A percentile compares a stretch with the other conserved stretches of the same genome.
These are phyloP conservation scores for Brachionus koreanus DNA, from an alignment of 1,140 invertebrate genomes.

Conservation along the genomic window DNA sequence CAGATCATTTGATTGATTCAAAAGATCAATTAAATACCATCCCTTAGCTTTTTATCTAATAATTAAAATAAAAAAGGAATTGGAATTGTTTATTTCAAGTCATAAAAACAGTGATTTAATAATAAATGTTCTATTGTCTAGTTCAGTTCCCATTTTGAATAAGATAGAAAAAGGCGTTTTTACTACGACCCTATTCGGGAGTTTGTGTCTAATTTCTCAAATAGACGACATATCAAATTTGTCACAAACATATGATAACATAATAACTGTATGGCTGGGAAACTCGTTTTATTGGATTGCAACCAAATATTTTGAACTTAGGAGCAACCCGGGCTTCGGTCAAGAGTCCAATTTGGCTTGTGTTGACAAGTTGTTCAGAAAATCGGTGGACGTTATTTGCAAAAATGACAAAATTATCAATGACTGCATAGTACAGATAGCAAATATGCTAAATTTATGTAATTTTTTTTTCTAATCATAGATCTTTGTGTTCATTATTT, in stretches of 20 bases:
- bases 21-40: too few species aligned
- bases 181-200: neutral
- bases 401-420: neutral
- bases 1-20: too few species aligned
- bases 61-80: neutral
- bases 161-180: conserved; percentile 28
- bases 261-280: neutral
- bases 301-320: neutral
- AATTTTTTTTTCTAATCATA: neutral
- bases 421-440: neutral
- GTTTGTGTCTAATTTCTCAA: neutral
- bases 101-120: conserved; percentile 23
- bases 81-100: conserved; percentile 30
- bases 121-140: neutral
- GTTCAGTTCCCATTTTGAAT: neutral
- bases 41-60: too few species aligned
- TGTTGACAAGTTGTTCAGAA: neutral
- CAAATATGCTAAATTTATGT: conserved; percentile 13
- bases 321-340: neutral
- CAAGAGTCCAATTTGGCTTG: neutral
- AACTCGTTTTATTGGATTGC: neutral
- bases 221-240: neutral
- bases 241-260: neutral
- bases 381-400: neutral
- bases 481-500: neutral